These are phyloP conservation scores for Ondatra zibethicus DNA, from an alignment of 2,113 vertebrate species.

Conservation along the genomic window DNA sequence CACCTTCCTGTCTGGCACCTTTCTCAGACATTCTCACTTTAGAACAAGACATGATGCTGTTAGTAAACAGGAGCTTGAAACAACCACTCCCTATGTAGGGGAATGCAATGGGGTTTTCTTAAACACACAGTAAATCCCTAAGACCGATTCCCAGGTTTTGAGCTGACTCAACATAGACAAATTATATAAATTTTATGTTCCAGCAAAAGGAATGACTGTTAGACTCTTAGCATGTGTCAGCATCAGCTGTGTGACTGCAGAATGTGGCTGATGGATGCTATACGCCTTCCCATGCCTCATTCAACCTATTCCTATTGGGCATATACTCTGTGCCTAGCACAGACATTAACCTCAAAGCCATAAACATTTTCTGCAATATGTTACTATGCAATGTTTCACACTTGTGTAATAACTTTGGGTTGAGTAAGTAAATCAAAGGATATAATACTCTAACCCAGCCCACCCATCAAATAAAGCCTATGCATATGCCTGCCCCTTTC, in stretches of 20 bases:
- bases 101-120: constrained; percentile 10
- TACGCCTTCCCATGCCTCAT: not conserved
- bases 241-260: not conserved
- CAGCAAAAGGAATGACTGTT: not conserved
- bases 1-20: constrained; percentile 7
- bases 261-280: not conserved
- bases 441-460: not conserved
- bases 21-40: not conserved
- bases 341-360: not conserved
- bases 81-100: not conserved
- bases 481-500: not conserved
- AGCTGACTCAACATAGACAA: not conserved
- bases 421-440: constrained; percentile 2
- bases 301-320: not conserved
- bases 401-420: not conserved
- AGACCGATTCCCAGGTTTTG: not conserved
- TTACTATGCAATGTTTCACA: not conserved
- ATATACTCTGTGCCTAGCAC: not conserved
- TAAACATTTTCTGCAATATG: not conserved
- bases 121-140: not conserved
- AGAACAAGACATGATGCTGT: not conserved
- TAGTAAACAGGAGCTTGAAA: constrained; percentile 30
- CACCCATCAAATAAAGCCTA: not conserved
- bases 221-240: not conserved
- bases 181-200: not conserved